Base-by-base conservation (phyloP, 1,140 invertebrate species). In the Parasteatoda tepidariorum region DNA sequence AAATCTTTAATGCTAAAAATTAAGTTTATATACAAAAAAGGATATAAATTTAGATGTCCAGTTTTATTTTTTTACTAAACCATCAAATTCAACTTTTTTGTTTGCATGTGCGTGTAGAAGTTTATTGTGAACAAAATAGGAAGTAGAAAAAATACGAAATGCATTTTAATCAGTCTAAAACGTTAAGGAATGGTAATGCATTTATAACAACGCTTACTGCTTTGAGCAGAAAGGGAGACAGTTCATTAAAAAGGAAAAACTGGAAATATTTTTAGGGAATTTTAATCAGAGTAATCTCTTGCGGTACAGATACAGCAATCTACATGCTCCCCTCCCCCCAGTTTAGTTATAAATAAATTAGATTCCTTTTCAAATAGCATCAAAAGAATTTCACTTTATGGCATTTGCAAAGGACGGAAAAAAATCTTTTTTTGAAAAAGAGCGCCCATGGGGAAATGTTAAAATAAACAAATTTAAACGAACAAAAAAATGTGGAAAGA, bases 401-500 rank as follows among this genome's bases (percentile, higher is more conserved):
- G 31, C 6, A 38, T 64, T 57, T 18, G 55, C 26, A 13, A 55
- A 71, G 55, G 31, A 54, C 28, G 54, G 38, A 38, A 66, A 62
- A 62, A 31, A 67, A 67, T 31, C 48, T 66, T 78, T 66, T 57
- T 78, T 66, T 34, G 34, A 28, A 78, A 57, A 48, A 67, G 41
- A 26, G 28, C 30, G 41, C 75, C 28, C 24, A 7, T 31, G 68
- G 41, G 28, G 33, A 22, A 55, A n/a, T 7, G 26, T 22, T 22
- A 71, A 31, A 57, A 71, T 71, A 71, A 71, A 71, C 68, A 71
- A 71, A 71, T 71, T 71, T 71, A 71, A 71, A 71, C 55, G 48
- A 48, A 76, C 26, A 76, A 61, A 24, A 67, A 78, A 76, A 48
- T 48, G 24, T 57, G 48, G 64, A 61, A 64, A 38, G 24, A 57